These are phyloP conservation scores for Cantharis rufa DNA, from an alignment of 2,888 invertebrate species.

Conservation along the genomic window DNA sequence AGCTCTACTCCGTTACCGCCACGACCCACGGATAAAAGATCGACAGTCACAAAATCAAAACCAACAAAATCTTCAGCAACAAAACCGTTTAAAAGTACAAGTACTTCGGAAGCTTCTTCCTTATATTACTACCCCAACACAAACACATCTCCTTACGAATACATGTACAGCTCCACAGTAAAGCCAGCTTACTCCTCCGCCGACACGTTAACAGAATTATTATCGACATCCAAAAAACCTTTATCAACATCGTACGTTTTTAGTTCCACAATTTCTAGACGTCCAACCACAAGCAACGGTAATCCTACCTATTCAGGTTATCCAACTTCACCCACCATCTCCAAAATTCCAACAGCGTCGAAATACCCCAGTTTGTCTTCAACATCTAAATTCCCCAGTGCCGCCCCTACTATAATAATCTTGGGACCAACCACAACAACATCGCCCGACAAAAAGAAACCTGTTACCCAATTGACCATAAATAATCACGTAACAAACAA, in stretches of 20 bases:
- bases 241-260: conserved; percentile 56
- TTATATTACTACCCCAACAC: conserved; percentile 17
- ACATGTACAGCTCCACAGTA: conserved; percentile 36
- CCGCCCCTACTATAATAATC: conserved; percentile 65
- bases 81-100: not conserved
- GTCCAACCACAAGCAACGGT: conserved; percentile 37
- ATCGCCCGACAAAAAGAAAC: conserved; percentile 50
- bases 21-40: conserved; percentile 37
- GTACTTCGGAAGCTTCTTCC: not conserved
- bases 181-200: conserved; percentile 49
- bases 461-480: conserved; percentile 61
- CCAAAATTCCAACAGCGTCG: not conserved
- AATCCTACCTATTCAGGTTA: conserved; percentile 42
- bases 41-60: conserved; percentile 22
- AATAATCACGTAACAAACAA: conserved; percentile 66
- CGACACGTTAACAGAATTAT: conserved; percentile 42
- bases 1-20: conserved; percentile 49
- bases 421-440: conserved; percentile 54
- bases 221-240: conserved; percentile 45
- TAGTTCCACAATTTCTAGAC: conserved; percentile 42
- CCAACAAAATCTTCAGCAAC: conserved; percentile 5
- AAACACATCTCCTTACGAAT: conserved; percentile 35
- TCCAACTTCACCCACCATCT: not conserved
- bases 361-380: conserved; percentile 31
- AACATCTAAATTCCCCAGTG: conserved; percentile 47